Percentiles rank a stretch among this genome's conserved stretches.
Conservation (phyloP, 2,113 vertebrate species). For the Gambusia holbrooki region DNA sequence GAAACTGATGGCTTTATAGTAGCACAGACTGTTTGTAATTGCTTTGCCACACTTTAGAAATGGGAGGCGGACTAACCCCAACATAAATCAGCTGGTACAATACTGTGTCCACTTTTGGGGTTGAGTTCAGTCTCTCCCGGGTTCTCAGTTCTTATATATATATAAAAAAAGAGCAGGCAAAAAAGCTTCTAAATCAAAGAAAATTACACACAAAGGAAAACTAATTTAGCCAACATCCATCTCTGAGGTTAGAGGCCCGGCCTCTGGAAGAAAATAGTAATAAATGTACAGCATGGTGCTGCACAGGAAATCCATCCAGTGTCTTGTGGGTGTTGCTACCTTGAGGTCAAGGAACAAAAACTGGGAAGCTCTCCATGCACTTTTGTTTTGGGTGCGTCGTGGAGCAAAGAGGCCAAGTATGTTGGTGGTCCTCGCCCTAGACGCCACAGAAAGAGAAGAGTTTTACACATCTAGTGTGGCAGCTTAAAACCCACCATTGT, state of each 20-base stretch:
- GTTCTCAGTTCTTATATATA: background rate
- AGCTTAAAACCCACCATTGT: slow-evolving; percentile 83
- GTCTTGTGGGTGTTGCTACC: slow-evolving; percentile 77
- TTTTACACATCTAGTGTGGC: slow-evolving; percentile 79
- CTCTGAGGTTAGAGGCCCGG: slow-evolving; percentile 62
- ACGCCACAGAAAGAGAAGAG: slow-evolving; percentile 70
- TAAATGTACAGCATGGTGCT: slow-evolving; percentile 72
- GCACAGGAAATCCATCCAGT: slow-evolving; percentile 75
- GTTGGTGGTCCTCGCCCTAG: slow-evolving; percentile 83
- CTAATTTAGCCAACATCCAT: slow-evolving; percentile 76
- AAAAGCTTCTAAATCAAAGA: too few species aligned
- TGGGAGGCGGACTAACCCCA: background rate
- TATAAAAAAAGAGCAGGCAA: background rate
- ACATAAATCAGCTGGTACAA: background rate
- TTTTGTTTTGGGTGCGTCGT: slow-evolving; percentile 82
- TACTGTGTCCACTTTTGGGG: background rate
- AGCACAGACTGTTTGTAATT: background rate
- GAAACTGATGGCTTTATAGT: background rate
- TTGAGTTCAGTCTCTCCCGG: background rate
- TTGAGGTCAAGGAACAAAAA: slow-evolving; percentile 78
- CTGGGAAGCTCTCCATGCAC: slow-evolving; percentile 79
- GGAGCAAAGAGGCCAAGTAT: slow-evolving; percentile 79
- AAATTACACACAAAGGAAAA: slow-evolving; percentile 70
- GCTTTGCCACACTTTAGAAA: background rate
- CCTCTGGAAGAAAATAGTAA: slow-evolving; percentile 63